Evolutionary conservation across 1,140 invertebrate genomes (phyloP).

Genomic region (Cecropterus lyciades): DNA sequence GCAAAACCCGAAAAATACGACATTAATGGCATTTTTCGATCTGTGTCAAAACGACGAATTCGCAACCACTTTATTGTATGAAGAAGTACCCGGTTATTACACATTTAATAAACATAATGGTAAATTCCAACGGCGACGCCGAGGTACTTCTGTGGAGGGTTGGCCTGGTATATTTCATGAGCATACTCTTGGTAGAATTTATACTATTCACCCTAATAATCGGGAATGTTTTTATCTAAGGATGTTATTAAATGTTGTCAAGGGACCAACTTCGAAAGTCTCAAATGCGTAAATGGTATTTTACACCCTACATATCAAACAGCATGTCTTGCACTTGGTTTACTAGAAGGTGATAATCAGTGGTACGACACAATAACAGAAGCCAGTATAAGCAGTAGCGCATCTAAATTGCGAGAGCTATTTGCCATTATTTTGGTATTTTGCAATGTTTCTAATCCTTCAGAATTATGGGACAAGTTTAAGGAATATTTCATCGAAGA

Average conservation of each 20-base stretch:
- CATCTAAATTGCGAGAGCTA: conserved; percentile 49
- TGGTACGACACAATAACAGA: conserved; percentile 48
- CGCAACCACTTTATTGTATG: conserved; percentile 66
- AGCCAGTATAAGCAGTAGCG: conserved; percentile 44
- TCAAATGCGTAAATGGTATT: conserved; percentile 59
- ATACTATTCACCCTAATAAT: conserved; percentile 64
- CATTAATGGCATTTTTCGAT: conserved; percentile 69
- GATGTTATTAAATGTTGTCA: conserved; percentile 66
- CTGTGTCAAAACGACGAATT: conserved; percentile 62
- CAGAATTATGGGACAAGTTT: conserved; percentile 47
- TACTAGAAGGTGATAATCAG: conserved; percentile 50
- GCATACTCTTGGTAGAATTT: conserved; percentile 55
- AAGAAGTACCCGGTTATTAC: conserved; percentile 65
- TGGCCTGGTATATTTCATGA: conserved; percentile 46
- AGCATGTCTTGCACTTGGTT: conserved; percentile 47
- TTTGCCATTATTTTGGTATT: conserved; percentile 49
- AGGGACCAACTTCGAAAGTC: conserved; percentile 60
- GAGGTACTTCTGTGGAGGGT: conserved; percentile 47
- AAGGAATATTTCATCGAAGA: too few species aligned
- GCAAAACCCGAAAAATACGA: conserved; percentile 58
- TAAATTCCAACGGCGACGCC: too few species aligned
- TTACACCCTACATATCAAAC: conserved; percentile 48
- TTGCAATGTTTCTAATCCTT: conserved; percentile 49
- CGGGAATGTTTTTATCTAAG: conserved; percentile 71
- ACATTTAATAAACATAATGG: too few species aligned